Evolutionary conservation across 2,113 vertebrate species (phyloP).

Genomic region (Nipponia nippon): DNA sequence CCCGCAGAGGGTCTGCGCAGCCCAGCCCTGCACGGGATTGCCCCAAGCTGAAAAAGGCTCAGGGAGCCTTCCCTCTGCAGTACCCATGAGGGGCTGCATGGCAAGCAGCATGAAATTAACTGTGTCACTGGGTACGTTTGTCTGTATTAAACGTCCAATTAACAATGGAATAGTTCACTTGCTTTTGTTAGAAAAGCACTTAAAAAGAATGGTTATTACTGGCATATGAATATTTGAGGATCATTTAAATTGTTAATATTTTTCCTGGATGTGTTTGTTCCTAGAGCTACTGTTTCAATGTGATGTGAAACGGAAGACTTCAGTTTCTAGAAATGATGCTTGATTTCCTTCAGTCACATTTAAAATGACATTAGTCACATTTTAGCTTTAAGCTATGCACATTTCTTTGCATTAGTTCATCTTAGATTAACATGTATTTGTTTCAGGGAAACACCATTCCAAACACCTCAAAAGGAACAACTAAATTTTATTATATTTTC

Average conservation of each 20-base stretch:
- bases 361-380: not conserved
- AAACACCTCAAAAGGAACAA: not conserved
- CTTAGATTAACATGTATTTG: not conserved
- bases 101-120: not conserved
- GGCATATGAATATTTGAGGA: not conserved
- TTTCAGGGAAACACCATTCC: not conserved
- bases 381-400: not conserved
- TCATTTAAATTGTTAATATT: not conserved
- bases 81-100: not conserved
- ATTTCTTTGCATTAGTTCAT: not conserved
- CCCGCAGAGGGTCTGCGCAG: accelerated
- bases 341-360: not conserved
- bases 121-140: not conserved
- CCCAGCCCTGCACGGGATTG: too few relatives aligned
- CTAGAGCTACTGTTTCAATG: not conserved
- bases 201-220: not conserved
- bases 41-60: not conserved
- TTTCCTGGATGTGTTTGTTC: not conserved
- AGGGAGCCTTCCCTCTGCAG: not conserved
- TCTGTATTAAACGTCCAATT: not conserved
- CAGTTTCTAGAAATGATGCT: not conserved
- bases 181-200: not conserved
- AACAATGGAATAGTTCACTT: not conserved
- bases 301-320: not conserved
- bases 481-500: not conserved